phyloP scores from a whole-genome alignment of 2,888 invertebrate species.

The Netelia melanura region DNA sequence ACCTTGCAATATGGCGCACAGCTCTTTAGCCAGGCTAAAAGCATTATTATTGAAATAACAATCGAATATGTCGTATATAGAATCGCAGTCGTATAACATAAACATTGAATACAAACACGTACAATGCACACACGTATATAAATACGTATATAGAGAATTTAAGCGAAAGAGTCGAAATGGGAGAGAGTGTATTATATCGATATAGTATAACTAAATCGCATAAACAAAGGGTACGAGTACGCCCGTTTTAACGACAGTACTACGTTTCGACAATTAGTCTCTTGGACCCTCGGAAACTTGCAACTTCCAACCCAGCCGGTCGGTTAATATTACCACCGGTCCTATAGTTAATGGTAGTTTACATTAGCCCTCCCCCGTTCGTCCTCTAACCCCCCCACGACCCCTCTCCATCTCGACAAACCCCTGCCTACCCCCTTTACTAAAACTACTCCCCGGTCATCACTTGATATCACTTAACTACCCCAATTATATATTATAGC shows the following conservation, averaged over 20 bases:
- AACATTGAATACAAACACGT: slow-evolving; percentile 6
- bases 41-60: slow-evolving; percentile 56
- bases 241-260: slow-evolving; percentile 65
- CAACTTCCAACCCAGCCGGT: slow-evolving; percentile 61
- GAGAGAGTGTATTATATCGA: slow-evolving; percentile 46
- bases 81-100: slow-evolving; percentile 14
- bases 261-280: slow-evolving; percentile 69
- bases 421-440: not conserved
- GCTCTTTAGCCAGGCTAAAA: slow-evolving; percentile 19
- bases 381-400: not conserved
- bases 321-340: slow-evolving; percentile 49
- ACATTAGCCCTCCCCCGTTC: slow-evolving; percentile 61
- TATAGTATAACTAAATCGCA: slow-evolving; percentile 54
- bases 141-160: not conserved
- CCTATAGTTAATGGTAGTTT: slow-evolving; percentile 67
- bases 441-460: slow-evolving; percentile 66
- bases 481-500: slow-evolving; percentile 62
- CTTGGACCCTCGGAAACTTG: slow-evolving; percentile 67
- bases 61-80: slow-evolving; percentile 41
- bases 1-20: slow-evolving; percentile 34
- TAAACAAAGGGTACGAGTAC: slow-evolving; percentile 64
- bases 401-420: not conserved
- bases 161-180: not conserved
- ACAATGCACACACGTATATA: no score
- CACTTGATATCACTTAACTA: slow-evolving; percentile 73